Base-by-base conservation (phyloP, 2,113 vertebrate species). In the Notiomystis cincta region DNA sequence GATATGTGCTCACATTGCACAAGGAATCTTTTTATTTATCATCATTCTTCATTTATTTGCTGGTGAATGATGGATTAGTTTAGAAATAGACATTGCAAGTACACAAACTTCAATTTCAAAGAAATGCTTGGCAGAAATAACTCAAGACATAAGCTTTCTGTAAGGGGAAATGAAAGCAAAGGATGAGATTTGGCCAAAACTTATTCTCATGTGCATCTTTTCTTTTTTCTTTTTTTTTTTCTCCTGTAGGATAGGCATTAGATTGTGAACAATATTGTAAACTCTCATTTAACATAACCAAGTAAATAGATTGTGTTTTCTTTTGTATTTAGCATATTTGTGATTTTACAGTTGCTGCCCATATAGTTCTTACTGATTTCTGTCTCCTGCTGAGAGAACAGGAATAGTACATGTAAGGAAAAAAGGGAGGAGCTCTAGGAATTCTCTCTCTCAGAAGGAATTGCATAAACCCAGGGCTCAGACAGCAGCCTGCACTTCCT, bases 81-180 rank as follows among this genome's bases (percentile, higher is more conserved):
- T 77, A 80, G 90, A 80, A 95, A 89, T 62, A 81, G 80, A 35
- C 64, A 66, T 71, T 87, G 87, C 89, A 92, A 84, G 57, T 70
- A 76, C 67, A 75, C 38, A 58, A 65, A 75, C 51, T 78, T 78
- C 73, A 45, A 24, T 44, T 82, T 80, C 31, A 53, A 62, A 73
- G 24, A 73, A 47, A 33, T 13, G 2, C 40, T 89, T 92, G 64
- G 58, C 80, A 89, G 54, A 69, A 95, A 75, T 90, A 93, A 73
- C 67, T 80, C 23, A 12, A 91, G 87, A 48, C 72, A 89, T 64
- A 83, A 80, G 50, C 33, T 75, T 93, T 81, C 67, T 91, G 56
- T 75, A 61, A 85, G 44, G 45, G 28, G n/a, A 87, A 66, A 38
- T 38, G 45, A 93, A 89, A 90, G 50, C 57, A 35, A 37, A 65